A percentile compares a stretch with the other conserved stretches of the same genome.
phyloP scores from a whole-genome alignment of 2,888 invertebrate genomes.

The Aleiodes testaceus region DNA sequence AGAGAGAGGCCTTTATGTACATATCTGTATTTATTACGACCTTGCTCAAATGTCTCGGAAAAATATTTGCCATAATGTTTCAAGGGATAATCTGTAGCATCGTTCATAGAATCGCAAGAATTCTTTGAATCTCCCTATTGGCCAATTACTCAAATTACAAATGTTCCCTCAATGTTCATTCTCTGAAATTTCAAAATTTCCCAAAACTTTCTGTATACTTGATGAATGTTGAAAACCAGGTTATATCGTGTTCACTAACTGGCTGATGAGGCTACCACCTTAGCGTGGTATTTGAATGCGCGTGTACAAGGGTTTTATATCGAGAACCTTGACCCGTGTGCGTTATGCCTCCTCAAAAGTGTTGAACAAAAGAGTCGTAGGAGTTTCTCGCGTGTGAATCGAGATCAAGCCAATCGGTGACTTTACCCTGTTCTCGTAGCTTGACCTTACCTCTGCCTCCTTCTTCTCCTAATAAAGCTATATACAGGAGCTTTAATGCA shows the following conservation, averaged over 20 bases:
- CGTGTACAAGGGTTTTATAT: conserved; percentile 46
- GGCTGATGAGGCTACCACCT: conserved; percentile 10
- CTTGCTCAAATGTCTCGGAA: conserved; percentile 31
- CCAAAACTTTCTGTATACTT: conserved; percentile 26
- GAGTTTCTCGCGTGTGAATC: conserved; percentile 70
- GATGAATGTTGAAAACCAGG: conserved; percentile 43
- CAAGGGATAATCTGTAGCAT: neutral
- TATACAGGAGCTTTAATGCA: neutral
- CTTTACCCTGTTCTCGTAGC: conserved; percentile 22
- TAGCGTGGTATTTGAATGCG: conserved; percentile 30
- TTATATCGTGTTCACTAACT: conserved; percentile 27
- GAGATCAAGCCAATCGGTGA: conserved; percentile 59
- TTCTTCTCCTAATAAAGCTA: conserved; percentile 8
- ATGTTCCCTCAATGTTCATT: neutral
- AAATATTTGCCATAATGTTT: neutral
- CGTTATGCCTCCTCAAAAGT: conserved; percentile 58
- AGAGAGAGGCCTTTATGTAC: conserved; percentile 39
- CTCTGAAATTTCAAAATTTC: neutral
- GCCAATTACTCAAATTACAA: no score
- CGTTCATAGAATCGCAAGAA: no score
- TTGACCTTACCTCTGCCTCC: conserved; percentile 14
- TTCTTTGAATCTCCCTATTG: no score
- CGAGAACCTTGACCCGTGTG: conserved; percentile 66
- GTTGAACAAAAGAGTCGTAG: conserved; percentile 47
- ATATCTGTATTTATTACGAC: conserved; percentile 33